Percentiles rank a stretch among this genome's conserved stretches.
Evolutionary conservation across 1,140 invertebrate genomes (phyloP).

Genomic region (Ceratina japonica): DNA sequence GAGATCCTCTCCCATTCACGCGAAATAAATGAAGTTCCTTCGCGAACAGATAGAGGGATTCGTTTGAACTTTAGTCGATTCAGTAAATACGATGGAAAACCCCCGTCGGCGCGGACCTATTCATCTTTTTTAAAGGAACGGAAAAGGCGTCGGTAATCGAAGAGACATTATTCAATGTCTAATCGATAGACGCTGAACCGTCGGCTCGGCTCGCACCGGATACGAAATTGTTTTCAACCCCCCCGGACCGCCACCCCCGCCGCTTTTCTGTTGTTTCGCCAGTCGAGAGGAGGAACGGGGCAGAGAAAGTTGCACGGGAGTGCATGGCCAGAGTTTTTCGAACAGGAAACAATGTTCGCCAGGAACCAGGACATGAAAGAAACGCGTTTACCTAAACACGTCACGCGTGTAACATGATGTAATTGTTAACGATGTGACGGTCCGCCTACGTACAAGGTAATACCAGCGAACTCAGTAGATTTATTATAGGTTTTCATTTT

Average conservation of each 20-base stretch:
- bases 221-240: not conserved
- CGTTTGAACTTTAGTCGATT: conserved; percentile 15
- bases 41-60: conserved; percentile 4
- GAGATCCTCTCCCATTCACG: conserved; percentile 13
- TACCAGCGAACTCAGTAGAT: too few species aligned
- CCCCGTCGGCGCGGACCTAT: conserved; percentile 5
- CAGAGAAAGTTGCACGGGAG: not conserved
- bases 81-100: conserved; percentile 29
- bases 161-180: conserved; percentile 37
- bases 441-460: too few species aligned
- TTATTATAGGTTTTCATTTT: too few species aligned
- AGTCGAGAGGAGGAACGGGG: not conserved
- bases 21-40: conserved; percentile 46
- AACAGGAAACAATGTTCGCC: too few species aligned
- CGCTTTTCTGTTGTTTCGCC: not conserved
- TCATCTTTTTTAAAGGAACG: conserved; percentile 15
- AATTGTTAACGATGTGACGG: too few species aligned
- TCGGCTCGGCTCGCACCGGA: not conserved
- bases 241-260: not conserved
- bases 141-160: conserved; percentile 31
- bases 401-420: too few species aligned
- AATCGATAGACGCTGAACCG: conserved; percentile 25
- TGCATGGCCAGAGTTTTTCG: too few species aligned
- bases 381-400: too few species aligned
- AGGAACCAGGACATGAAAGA: too few species aligned